Conservation (phyloP, 2,888 invertebrate species). For the Cerceris rybyensis region DNA sequence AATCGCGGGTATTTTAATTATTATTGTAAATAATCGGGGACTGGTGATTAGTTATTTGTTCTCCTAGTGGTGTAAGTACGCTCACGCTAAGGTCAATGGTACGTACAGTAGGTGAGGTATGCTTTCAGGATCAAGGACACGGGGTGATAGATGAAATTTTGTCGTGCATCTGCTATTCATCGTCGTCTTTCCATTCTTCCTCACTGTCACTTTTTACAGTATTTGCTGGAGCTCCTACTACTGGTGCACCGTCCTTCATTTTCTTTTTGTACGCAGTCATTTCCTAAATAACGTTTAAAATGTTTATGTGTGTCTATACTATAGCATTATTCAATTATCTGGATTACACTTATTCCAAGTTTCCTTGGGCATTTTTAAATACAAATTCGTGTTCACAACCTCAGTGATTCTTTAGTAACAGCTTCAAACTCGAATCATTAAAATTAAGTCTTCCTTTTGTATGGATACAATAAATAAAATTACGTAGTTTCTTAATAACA, state of each 20-base stretch:
- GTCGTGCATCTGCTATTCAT: conserved; percentile 82
- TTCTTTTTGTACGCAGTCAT: conserved; percentile 94
- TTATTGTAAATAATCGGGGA: conserved; percentile 80
- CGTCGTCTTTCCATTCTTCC: conserved; percentile 86
- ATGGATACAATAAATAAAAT: too few relatives aligned
- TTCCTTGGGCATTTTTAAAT: neutral
- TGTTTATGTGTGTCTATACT: neutral
- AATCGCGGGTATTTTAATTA: conserved; percentile 78
- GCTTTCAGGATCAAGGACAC: conserved; percentile 81
- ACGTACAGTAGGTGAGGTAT: conserved; percentile 82
- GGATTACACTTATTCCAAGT: neutral
- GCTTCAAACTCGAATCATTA: too few relatives aligned
- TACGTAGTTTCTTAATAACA: too few relatives aligned
- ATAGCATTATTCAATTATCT: neutral
- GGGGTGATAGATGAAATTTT: conserved; percentile 81
- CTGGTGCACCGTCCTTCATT: conserved; percentile 81
- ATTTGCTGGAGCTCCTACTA: conserved; percentile 82
- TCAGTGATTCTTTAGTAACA: too few relatives aligned
- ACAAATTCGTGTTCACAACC: too few relatives aligned
- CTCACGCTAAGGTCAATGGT: conserved; percentile 82
- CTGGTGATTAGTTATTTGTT: conserved; percentile 80
- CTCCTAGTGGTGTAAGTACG: conserved; percentile 81
- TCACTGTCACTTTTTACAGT: conserved; percentile 85
- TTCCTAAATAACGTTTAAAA: conserved; percentile 84
- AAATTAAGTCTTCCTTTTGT: too few relatives aligned